phyloP scores from a whole-genome alignment of 2,888 invertebrate genomes.

The Campoletis raptor region DNA sequence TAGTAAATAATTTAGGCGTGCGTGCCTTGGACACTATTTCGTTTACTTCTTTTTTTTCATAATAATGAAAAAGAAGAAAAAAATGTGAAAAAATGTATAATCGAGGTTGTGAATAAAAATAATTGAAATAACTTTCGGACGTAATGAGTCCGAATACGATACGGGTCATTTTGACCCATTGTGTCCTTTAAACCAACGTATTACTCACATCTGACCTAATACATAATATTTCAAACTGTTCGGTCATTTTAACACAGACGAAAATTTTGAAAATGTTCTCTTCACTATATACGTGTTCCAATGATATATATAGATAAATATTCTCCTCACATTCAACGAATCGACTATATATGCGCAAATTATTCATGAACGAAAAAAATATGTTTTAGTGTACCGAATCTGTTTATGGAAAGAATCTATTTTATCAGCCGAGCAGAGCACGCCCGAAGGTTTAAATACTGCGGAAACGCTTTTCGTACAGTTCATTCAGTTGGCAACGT shows the following conservation, averaged over 20 bases:
- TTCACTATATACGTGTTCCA: too few species aligned
- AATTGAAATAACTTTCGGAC: neutral
- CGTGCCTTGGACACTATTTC: too few species aligned
- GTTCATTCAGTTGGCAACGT: neutral
- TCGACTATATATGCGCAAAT: neutral
- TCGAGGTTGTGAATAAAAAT: neutral
- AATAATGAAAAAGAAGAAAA: too few species aligned
- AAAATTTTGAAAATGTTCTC: too few species aligned
- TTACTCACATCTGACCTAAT: too few species aligned
- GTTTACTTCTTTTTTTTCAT: too few species aligned
- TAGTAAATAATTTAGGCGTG: neutral
- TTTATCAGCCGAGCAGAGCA: neutral
- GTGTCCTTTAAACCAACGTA: neutral
- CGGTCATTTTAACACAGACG: too few species aligned
- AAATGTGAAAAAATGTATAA: neutral
- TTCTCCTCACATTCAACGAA: neutral
- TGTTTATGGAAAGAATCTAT: neutral
- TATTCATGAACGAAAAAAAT: neutral
- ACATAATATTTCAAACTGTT: too few species aligned
- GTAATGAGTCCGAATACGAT: neutral
- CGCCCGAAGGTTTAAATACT: neutral
- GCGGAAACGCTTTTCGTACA: neutral
- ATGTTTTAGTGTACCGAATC: neutral
- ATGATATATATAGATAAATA: too few species aligned
- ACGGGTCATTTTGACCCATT: neutral